Percentiles rank a stretch among this genome's conserved stretches.
Evolutionary conservation across 2,113 vertebrate genomes (phyloP).

Genomic region (Odobenus rosmarus): DNA sequence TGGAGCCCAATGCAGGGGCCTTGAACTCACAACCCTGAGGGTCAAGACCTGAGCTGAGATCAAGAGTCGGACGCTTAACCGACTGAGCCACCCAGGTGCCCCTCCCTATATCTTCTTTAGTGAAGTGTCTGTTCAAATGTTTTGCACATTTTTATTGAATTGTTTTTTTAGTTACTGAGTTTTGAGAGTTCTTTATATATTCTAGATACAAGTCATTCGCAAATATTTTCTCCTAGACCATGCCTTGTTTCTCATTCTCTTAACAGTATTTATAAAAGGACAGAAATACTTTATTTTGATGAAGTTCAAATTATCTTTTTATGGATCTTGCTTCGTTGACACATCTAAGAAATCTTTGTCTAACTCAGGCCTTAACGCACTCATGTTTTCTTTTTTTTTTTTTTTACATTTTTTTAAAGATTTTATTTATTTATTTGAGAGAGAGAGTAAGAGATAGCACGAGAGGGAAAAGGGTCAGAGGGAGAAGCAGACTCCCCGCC

Average conservation of each 20-base stretch:
- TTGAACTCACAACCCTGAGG: neutral
- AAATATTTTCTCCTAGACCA: neutral
- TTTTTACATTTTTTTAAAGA: too few species aligned
- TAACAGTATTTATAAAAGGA: neutral
- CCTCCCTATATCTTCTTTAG: neutral
- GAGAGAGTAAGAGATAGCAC: too few species aligned
- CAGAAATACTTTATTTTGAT: neutral
- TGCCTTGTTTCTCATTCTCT: constrained; percentile 4
- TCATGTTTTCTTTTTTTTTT: neutral
- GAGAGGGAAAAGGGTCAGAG: too few species aligned
- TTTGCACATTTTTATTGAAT: neutral
- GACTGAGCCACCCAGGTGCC: neutral
- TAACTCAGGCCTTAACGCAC: neutral
- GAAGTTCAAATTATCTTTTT: constrained; percentile 6
- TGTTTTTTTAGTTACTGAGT: neutral
- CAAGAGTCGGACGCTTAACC: neutral
- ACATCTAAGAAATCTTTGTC: neutral
- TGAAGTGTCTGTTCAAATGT: neutral
- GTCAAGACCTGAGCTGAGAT: neutral
- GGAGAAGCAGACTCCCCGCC: too few species aligned
- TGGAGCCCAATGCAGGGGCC: neutral
- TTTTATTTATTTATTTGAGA: too few species aligned
- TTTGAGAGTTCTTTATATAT: neutral
- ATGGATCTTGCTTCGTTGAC: neutral
- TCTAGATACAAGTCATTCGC: neutral